phyloP scores from a whole-genome alignment of 2,888 invertebrate genomes.

The Sepiola atlantica region DNA sequence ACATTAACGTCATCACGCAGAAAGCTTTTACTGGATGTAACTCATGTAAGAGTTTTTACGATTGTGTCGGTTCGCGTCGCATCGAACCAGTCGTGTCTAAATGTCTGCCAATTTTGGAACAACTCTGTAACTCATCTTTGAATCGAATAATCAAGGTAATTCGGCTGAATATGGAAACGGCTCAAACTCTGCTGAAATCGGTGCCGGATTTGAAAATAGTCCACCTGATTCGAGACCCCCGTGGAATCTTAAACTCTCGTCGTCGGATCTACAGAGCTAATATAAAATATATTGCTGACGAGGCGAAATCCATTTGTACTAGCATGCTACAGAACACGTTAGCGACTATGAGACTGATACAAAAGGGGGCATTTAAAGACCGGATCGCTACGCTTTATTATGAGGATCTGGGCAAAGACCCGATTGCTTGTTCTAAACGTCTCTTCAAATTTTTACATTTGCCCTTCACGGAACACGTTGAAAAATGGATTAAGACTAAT shows the following conservation, averaged over 20 bases:
- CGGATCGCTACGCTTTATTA: slow-evolving; percentile 34
- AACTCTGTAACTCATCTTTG: slow-evolving; percentile 45
- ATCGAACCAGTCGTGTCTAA: background rate
- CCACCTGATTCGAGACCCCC: slow-evolving; percentile 56
- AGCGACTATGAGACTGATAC: background rate
- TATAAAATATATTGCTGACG: background rate
- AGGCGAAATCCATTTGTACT: background rate
- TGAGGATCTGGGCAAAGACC: slow-evolving; percentile 35
- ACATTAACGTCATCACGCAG: background rate
- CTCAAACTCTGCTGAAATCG: slow-evolving; percentile 48
- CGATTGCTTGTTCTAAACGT: background rate
- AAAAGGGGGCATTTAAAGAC: background rate
- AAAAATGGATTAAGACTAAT: background rate
- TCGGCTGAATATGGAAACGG: slow-evolving; percentile 49
- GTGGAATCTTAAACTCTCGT: slow-evolving; percentile 51
- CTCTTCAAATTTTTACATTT: slow-evolving; percentile 10
- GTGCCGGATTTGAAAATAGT: slow-evolving; percentile 54
- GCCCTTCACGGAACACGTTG: background rate
- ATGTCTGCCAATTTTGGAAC: slow-evolving; percentile 47
- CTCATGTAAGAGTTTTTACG: background rate
- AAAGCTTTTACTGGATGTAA: background rate
- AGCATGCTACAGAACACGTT: background rate
- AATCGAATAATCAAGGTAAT: slow-evolving; percentile 52
- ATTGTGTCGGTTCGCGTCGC: background rate
- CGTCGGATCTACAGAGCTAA: background rate